Percentiles rank a stretch among this genome's conserved stretches.
phyloP scores from a whole-genome alignment of 2,888 invertebrate species.

The Anthrax anthrax region DNA sequence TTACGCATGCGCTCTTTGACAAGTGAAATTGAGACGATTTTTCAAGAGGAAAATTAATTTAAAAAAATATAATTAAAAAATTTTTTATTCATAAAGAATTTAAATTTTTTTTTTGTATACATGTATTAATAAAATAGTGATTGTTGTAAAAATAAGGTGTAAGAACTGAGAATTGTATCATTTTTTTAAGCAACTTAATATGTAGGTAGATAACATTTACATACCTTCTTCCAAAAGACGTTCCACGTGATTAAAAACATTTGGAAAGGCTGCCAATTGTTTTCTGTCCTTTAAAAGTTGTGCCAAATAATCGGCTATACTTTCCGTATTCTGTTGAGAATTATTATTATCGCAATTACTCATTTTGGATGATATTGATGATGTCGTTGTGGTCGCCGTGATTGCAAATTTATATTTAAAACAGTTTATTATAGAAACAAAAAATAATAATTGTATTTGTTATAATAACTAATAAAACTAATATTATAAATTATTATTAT shows the following conservation, averaged over 20 bases:
- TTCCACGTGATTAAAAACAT: slow-evolving; percentile 98
- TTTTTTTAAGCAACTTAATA: too few relatives aligned
- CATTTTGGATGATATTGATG: slow-evolving; percentile 20
- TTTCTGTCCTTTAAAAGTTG: slow-evolving; percentile 99
- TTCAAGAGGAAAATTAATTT: too few relatives aligned
- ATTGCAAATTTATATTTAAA: neutral
- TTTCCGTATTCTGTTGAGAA: slow-evolving; percentile 62
- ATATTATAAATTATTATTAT: too few relatives aligned
- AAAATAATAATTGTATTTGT: too few relatives aligned
- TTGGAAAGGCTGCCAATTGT: slow-evolving; percentile 98
- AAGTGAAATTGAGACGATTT: slow-evolving; percentile 12
- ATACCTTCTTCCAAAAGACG: slow-evolving; percentile 98
- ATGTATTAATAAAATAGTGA: too few relatives aligned
- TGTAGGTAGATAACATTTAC: too few relatives aligned
- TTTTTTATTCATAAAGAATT: too few relatives aligned
- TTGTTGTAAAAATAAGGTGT: too few relatives aligned
- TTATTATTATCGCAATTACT: slow-evolving; percentile 34
- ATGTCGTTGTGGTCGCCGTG: neutral
- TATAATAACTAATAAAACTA: too few relatives aligned
- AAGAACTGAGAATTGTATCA: too few relatives aligned
- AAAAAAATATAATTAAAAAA: too few relatives aligned
- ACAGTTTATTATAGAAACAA: neutral
- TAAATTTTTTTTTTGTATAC: too few relatives aligned
- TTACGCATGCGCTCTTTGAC: slow-evolving; percentile 11
- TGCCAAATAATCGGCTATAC: slow-evolving; percentile 98